Base-by-base conservation (phyloP, 2,888 invertebrate species). In the Oasisia sp. region DNA sequence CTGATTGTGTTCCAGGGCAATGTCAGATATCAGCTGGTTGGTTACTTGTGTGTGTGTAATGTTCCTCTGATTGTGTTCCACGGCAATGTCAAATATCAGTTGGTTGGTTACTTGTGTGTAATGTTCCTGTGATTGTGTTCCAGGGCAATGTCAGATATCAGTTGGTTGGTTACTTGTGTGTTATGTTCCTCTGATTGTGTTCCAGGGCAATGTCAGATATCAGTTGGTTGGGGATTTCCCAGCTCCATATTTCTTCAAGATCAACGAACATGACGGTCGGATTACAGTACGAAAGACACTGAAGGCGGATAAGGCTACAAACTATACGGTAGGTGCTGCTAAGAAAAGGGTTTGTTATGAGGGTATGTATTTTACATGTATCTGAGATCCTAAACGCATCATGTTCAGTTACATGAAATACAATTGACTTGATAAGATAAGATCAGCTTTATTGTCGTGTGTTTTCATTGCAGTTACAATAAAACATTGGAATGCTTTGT, bases 201-300 rank as follows among this genome's bases (percentile, higher is more conserved):
- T 50, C 5, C 93, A 94, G 94, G 95, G 95, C 14, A 93, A 93
- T 92, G 93, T 96, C 92, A 93, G 92, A 0, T 95, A 95, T 92
- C 92, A 92, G 58, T 94, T 96, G n/a, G 95, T 95, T 89, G 96
- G 95, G 9, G 95, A 95, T 94, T 95, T 95, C 92, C 94, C 94
- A 27, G 94, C 95, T 1, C 94, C 95, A 0, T 94, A 93, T n/a
- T 94, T 95, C 93, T 95, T 95, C 93, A 92, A 91, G 32, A 94
- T 95, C 50, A 93, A 95, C 91, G 92, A 92, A n/a, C 50, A 56
- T 3, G 94, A 92, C 91, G 95, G 95, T 32, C 89, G 93, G 45
- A 94, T 95, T 32, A 91, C 89, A 7, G 92, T 94, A 19, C 91
- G 91, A 32, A 92, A 92, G 32, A 90, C 92, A 91, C 93, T 94